Conservation (phyloP, 2,888 invertebrate species). For the Clepsis dumicolana region DNA sequence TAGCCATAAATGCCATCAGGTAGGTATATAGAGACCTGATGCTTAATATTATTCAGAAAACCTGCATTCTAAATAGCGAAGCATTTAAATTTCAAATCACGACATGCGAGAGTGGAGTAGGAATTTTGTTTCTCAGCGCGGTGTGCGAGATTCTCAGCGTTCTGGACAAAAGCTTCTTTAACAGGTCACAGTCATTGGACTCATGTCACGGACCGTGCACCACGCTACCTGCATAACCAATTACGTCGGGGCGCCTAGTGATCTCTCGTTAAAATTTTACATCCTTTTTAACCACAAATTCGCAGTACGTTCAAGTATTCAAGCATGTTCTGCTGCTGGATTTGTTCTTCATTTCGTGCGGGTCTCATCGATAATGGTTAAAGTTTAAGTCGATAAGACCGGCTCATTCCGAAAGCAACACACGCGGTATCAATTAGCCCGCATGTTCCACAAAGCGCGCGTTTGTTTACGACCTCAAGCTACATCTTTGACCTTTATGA, state of each 20-base stretch:
- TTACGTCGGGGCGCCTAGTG: constrained; percentile 63
- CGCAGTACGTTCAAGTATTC: constrained; percentile 36
- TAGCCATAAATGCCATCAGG: neutral
- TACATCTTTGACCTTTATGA: constrained; percentile 59
- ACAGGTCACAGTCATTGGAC: constrained; percentile 72
- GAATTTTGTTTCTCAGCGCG: constrained; percentile 58
- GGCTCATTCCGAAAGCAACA: constrained; percentile 59
- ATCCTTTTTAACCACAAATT: constrained; percentile 43
- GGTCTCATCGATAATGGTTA: constrained; percentile 49
- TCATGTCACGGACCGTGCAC: constrained; percentile 73
- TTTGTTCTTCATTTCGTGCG: constrained; percentile 26
- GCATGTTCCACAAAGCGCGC: constrained; percentile 65
- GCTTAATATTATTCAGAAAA: constrained; percentile 42
- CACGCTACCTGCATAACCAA: constrained; percentile 77
- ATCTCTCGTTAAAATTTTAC: constrained; percentile 29
- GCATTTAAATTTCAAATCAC: constrained; percentile 67
- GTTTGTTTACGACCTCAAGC: constrained; percentile 59
- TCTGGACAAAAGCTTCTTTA: constrained; percentile 68
- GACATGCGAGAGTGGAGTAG: constrained; percentile 56
- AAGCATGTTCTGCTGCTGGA: constrained; percentile 13
- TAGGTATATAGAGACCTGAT: neutral
- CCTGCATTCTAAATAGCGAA: constrained; percentile 49
- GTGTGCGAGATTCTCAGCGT: constrained; percentile 58
- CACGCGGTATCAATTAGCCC: constrained; percentile 71
- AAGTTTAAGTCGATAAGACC: constrained; percentile 57